These are phyloP conservation scores for Brachyrhaphis roseni DNA, from an alignment of 2,797 vertebrate genomes.

Conservation along the genomic window DNA sequence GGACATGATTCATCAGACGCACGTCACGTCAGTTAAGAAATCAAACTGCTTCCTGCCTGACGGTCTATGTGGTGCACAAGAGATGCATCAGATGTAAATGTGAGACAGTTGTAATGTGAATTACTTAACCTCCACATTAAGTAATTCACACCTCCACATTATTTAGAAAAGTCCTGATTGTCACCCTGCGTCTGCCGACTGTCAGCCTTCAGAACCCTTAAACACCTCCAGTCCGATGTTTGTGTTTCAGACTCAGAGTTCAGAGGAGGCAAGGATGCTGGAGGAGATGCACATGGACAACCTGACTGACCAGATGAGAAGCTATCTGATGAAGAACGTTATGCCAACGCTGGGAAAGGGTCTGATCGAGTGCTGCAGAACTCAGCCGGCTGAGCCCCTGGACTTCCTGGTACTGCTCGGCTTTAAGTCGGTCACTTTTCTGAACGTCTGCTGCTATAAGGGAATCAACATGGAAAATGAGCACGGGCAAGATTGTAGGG, in stretches of 20 bases:
- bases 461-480: neutral
- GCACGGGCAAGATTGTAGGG: neutral
- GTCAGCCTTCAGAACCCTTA: neutral
- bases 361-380: constrained; percentile 85
- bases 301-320: constrained; percentile 81
- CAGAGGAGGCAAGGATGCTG: constrained; percentile 81
- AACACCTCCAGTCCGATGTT: neutral
- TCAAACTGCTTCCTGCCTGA: neutral
- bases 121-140: neutral
- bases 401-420: constrained; percentile 85
- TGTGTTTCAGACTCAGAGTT: constrained; percentile 73
- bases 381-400: constrained; percentile 86
- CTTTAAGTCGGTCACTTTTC: neutral
- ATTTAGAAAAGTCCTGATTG: neutral
- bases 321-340: constrained; percentile 87
- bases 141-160: neutral
- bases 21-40: neutral
- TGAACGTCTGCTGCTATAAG: neutral
- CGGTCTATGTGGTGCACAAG: neutral
- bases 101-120: neutral
- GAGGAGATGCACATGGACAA: constrained; percentile 85
- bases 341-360: constrained; percentile 90
- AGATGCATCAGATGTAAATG: neutral
- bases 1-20: neutral
- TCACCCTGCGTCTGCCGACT: neutral